Evolutionary conservation across 2,888 invertebrate species (phyloP).

Genomic region (Allacma fusca): DNA sequence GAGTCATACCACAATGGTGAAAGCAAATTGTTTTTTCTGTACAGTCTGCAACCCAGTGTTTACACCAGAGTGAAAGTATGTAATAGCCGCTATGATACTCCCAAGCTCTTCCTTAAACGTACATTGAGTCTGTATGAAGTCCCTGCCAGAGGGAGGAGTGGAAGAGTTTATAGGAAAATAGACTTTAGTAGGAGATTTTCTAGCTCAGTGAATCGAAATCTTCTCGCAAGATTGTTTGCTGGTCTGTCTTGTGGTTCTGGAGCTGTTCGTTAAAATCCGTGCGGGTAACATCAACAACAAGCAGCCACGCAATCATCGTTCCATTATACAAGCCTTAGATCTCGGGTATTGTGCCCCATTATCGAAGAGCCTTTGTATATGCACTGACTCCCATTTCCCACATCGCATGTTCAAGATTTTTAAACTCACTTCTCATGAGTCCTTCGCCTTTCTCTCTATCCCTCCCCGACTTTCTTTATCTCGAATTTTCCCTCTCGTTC

Average conservation of each 20-base stretch:
- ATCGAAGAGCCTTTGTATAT: constrained; percentile 1
- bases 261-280: constrained; percentile 20
- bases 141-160: neutral
- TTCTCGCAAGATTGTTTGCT: constrained; percentile 31
- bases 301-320: constrained; percentile 5
- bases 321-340: constrained; percentile 1
- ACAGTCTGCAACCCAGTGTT: no score
- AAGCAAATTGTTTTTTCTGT: no score
- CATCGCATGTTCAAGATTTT: constrained; percentile 5
- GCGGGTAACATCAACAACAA: constrained; percentile 27
- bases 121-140: no score
- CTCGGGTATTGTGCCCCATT: neutral
- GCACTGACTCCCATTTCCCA: neutral
- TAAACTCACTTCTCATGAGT: neutral
- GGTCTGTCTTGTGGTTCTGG: constrained; percentile 11
- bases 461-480: neutral
- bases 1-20: no score
- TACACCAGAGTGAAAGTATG: no score
- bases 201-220: constrained; percentile 24
- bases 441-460: neutral
- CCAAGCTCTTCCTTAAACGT: no score
- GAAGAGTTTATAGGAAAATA: neutral
- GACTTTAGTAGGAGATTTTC: constrained; percentile 24
- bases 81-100: no score
- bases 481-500: neutral